Conservation (phyloP, 2,113 vertebrate genomes). For the Meles meles region DNA sequence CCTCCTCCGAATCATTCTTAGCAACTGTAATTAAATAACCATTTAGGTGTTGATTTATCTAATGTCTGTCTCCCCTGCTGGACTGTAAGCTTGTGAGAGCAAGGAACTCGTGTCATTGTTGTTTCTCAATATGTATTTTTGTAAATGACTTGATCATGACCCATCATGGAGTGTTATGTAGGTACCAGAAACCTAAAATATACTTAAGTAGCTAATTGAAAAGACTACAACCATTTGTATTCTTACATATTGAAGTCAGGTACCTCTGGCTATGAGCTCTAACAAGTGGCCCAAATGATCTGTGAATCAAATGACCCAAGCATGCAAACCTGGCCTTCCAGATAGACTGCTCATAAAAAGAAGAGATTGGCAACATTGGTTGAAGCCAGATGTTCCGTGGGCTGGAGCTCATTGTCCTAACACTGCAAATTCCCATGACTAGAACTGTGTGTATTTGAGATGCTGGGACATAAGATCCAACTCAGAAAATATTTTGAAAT, state of each 20-base stretch:
- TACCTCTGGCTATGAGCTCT: neutral
- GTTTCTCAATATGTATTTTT: neutral
- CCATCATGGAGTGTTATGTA: neutral
- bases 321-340: constrained; percentile 25
- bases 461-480: constrained; percentile 52
- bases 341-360: constrained; percentile 78
- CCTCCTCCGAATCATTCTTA: neutral
- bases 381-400: constrained; percentile 79
- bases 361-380: constrained; percentile 72
- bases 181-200: neutral
- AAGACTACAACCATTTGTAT: neutral
- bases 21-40: neutral
- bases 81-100: neutral
- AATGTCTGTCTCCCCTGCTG: neutral
- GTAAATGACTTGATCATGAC: neutral
- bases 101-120: neutral
- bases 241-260: neutral
- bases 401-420: constrained; percentile 72
- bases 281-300: neutral
- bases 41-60: neutral
- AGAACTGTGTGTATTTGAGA: constrained; percentile 54
- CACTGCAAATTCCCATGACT: constrained; percentile 52
- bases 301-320: constrained; percentile 15
- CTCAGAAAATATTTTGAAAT: constrained; percentile 74
- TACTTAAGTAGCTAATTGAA: neutral